Conservation (phyloP, 2,797 vertebrate genomes). For the Pangasius djambal region DNA sequence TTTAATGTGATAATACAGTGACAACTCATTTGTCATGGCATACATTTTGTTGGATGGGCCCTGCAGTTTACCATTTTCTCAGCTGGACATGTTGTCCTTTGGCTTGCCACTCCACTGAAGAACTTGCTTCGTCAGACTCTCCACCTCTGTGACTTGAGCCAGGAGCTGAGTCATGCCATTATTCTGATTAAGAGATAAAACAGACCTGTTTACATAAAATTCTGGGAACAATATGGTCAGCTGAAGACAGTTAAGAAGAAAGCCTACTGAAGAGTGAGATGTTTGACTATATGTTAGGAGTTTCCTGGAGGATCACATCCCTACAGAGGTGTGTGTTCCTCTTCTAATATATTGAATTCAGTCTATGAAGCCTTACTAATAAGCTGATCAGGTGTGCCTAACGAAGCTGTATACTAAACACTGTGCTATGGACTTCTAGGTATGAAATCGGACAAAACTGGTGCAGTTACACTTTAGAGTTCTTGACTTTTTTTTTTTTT, state of each 20-base stretch:
- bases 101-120: constrained; percentile 55
- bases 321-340: not conserved
- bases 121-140: constrained; percentile 66
- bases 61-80: constrained; percentile 18
- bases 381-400: not conserved
- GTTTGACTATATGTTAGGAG: not conserved
- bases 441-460: not conserved
- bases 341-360: not conserved
- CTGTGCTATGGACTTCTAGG: not conserved
- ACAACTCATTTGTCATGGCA: not conserved
- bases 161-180: constrained; percentile 62
- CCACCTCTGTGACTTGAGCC: constrained; percentile 62
- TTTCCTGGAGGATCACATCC: not conserved
- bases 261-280: not conserved
- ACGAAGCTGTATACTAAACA: not conserved
- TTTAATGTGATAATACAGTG: not conserved
- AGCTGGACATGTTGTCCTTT: constrained; percentile 30
- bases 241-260: not conserved
- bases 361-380: not conserved
- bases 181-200: constrained; percentile 57
- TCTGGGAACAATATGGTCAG: not conserved
- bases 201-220: not conserved
- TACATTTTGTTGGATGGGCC: not conserved
- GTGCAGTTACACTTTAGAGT: not conserved
- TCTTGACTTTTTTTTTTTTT: too few relatives aligned